A percentile compares a stretch with the other conserved stretches of the same genome.
These are phyloP conservation scores for Leptinotarsa defecta DNA, from an alignment of 1,140 invertebrate genomes.

Conservation along the genomic window DNA sequence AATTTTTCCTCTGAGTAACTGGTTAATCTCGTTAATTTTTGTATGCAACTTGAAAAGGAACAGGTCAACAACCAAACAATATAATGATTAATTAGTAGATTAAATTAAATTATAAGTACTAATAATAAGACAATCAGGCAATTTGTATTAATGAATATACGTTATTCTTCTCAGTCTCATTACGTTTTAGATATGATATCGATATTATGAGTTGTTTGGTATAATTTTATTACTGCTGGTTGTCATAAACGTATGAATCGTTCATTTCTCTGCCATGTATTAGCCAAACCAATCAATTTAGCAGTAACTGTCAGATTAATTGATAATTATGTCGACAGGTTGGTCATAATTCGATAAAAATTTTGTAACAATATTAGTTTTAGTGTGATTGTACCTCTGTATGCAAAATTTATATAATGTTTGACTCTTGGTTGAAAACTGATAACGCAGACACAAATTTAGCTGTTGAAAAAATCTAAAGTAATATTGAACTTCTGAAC, in stretches of 20 bases:
- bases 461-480: too few species aligned
- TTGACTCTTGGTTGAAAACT: too few species aligned
- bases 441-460: too few species aligned
- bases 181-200: conserved; percentile 19
- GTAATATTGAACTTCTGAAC: too few species aligned
- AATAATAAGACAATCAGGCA: conserved; percentile 23
- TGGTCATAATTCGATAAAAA: not conserved
- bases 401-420: too few species aligned
- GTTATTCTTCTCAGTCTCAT: conserved; percentile 21
- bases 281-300: conserved; percentile 4
- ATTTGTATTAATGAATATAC: conserved; percentile 22
- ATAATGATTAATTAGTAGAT: conserved; percentile 15
- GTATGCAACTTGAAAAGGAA: too few species aligned
- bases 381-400: not conserved
- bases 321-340: not conserved
- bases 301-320: conserved; percentile 11
- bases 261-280: conserved; percentile 15
- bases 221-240: conserved; percentile 18
- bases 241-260: conserved; percentile 15
- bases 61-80: conserved; percentile 16
- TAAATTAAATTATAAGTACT: conserved; percentile 11
- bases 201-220: conserved; percentile 19
- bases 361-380: not conserved
- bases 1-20: too few species aligned
- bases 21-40: too few species aligned